Evolutionary conservation across 2,797 vertebrate genomes (phyloP), one percentile per base, ranked within the genome.

Genomic region (Macrochelys suwanniensis): DNA sequence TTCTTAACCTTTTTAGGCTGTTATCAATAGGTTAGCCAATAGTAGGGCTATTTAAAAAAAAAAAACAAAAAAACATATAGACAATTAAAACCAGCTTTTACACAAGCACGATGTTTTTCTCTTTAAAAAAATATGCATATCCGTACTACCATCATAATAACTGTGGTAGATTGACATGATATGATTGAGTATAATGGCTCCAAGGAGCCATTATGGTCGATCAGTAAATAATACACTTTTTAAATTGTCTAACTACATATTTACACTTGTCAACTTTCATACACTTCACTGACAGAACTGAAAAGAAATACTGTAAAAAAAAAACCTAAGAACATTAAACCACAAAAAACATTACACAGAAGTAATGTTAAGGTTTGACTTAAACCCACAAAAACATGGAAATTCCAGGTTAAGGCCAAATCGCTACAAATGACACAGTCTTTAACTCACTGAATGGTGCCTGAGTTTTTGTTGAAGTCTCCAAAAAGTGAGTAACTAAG

Each of bases 211-310:
- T 97, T 93, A 95, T 97, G 97, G 97, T 97, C 94, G 97, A 98
- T 98, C 98, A 98, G 98, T 98, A 98, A 98, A 98, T 98, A 98
- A 98, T 98, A 98, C 97, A 98, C 97, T 98, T 98, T 96, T 97
- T 93, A 98, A 98, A 98, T 98, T 98, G 97, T 98, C 98, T 98
- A 97, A 98, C 96, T 97, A 97, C 97, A 97, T 98, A 98, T 98
- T 98, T 98, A 98, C 97, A 98, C 98, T 97, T 98, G 98, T 98
- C 98, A 98, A 95, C 93, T 97, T 93, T 93, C 92, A 91, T 96
- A 97, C 92, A 97, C 95, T 97, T 96, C 94, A 96, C 93, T 97
- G 98, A 98, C 97, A 98, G 98, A 98, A 98, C 98, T 98, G 96
- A 97, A 97, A 97, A 97, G 97, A 97, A 97, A 97, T 92, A 91